These are phyloP conservation scores for Drosophila paulistorum DNA, from an alignment of 1,140 invertebrate species.

Conservation along the genomic window DNA sequence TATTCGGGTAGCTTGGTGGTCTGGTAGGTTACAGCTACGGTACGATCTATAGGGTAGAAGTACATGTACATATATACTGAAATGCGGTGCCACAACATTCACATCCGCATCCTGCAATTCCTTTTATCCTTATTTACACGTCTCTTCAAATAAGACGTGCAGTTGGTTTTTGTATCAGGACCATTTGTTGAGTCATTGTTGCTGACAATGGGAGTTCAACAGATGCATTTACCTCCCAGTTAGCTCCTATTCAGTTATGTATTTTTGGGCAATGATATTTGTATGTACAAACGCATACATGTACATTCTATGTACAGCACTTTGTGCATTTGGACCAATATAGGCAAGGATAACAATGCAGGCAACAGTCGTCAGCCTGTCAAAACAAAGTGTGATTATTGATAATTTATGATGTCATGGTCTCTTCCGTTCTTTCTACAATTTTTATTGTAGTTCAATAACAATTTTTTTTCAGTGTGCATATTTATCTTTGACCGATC, in stretches of 20 bases:
- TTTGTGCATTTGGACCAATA: constrained; percentile 52
- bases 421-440: constrained; percentile 66
- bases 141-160: constrained; percentile 37
- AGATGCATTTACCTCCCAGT: constrained; percentile 50
- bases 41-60: background rate
- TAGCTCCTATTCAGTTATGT: constrained; percentile 49
- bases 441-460: constrained; percentile 52
- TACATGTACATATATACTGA: constrained; percentile 35
- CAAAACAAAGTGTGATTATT: constrained; percentile 82
- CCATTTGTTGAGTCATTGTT: constrained; percentile 75
- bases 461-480: background rate
- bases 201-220: constrained; percentile 71
- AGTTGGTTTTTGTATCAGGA: constrained; percentile 27
- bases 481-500: constrained; percentile 4
- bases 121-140: constrained; percentile 66
- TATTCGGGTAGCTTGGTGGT: constrained; percentile 5
- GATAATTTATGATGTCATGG: constrained; percentile 82
- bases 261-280: constrained; percentile 33
- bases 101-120: constrained; percentile 71
- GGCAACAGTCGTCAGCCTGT: constrained; percentile 76
- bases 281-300: constrained; percentile 10
- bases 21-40: background rate
- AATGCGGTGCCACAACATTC: constrained; percentile 39
- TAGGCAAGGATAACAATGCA: constrained; percentile 65
- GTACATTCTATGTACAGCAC: constrained; percentile 23